Conservation (phyloP, 2,888 invertebrate species). For the Noctuana brunneofusca region DNA sequence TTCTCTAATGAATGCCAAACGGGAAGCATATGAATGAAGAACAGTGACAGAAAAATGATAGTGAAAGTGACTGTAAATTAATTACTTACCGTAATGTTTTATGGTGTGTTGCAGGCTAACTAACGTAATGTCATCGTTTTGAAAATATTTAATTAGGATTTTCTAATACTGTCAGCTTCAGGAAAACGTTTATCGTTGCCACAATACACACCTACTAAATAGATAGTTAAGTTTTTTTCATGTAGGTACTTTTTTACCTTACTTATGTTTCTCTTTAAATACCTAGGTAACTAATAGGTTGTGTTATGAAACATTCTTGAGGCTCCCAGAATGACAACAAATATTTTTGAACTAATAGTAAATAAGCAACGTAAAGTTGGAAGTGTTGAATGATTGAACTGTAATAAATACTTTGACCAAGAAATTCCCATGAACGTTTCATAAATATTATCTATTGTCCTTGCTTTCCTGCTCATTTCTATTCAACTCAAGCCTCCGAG, state of each 20-base stretch:
- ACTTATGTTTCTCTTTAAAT: too few relatives aligned
- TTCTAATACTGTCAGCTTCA: too few relatives aligned
- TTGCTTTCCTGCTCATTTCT: conserved; percentile 69
- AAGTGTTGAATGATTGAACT: too few relatives aligned
- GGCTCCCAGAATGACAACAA: too few relatives aligned
- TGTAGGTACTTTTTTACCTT: too few relatives aligned
- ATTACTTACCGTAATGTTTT: background rate
- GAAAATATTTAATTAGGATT: background rate
- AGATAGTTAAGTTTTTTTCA: too few relatives aligned
- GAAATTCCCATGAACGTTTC: conserved; percentile 37
- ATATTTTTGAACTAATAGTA: too few relatives aligned
- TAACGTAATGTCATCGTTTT: background rate
- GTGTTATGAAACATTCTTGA: background rate
- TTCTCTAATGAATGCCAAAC: background rate
- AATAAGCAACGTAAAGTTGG: background rate
- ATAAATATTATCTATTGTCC: conserved; percentile 72
- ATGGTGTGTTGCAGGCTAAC: too few relatives aligned
- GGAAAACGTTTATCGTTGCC: too few relatives aligned
- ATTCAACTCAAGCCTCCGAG: conserved; percentile 58
- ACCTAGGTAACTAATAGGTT: too few relatives aligned
- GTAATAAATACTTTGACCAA: conserved; percentile 19
- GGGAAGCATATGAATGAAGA: background rate
- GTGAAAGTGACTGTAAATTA: conserved; percentile 11
- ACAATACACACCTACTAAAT: too few relatives aligned
- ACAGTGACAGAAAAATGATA: conserved; percentile 1